Evolutionary conservation across 2,888 invertebrate genomes (phyloP).

Genomic region (Volucella bombylans): DNA sequence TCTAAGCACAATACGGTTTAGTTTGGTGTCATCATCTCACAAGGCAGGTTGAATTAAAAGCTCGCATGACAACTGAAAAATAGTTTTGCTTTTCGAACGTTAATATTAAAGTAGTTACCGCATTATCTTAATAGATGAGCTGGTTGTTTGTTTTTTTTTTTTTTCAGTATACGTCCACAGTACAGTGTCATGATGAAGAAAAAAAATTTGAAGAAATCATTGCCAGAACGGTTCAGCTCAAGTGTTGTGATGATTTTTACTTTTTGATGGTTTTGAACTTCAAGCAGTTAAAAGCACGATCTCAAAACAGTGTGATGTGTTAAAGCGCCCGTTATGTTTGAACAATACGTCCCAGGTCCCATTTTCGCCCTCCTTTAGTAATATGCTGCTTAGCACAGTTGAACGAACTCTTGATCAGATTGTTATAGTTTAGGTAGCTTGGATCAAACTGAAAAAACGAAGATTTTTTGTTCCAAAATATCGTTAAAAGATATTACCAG

Average conservation of each 20-base stretch:
- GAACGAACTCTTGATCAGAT: slow-evolving; percentile 5
- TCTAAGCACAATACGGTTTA: slow-evolving; percentile 20
- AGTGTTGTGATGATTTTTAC: not conserved
- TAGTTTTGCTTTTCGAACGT: slow-evolving; percentile 44
- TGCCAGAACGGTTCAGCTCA: too few relatives aligned
- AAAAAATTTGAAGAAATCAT: not conserved
- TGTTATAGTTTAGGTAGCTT: slow-evolving; percentile 19
- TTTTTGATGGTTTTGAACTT: not conserved
- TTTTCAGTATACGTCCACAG: slow-evolving; percentile 18
- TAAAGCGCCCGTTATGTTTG: not conserved
- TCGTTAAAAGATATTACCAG: slow-evolving; percentile 58
- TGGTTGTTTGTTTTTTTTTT: not conserved
- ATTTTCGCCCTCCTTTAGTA: not conserved
- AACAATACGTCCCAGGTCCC: not conserved
- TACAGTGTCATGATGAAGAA: slow-evolving; percentile 2
- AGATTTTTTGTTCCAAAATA: slow-evolving; percentile 52
- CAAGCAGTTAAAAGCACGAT: too few relatives aligned
- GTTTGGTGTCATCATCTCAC: slow-evolving; percentile 9
- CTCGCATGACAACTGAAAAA: slow-evolving; percentile 33
- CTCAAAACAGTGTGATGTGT: slow-evolving; percentile 3
- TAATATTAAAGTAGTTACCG: slow-evolving; percentile 47
- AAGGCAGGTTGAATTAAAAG: slow-evolving; percentile 12
- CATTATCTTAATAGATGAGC: slow-evolving; percentile 20
- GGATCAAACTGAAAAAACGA: slow-evolving; percentile 61
- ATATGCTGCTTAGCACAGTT: not conserved